phyloP scores from a whole-genome alignment of 2,797 vertebrate species.

The Hirundo rustica region DNA sequence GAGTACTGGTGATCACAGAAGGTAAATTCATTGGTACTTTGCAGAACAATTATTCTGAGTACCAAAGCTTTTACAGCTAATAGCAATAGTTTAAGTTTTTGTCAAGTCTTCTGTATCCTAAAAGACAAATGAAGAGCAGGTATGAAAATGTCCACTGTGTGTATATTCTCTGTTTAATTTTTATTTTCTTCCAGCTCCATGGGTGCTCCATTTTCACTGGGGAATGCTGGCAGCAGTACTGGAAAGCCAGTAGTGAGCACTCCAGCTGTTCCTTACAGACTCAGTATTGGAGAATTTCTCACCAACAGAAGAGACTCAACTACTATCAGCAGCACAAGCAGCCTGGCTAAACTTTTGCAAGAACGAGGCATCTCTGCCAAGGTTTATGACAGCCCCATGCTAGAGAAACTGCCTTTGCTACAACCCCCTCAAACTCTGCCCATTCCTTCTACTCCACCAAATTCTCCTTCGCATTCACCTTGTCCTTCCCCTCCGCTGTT shows the following conservation, averaged over 20 bases:
- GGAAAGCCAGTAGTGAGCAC: conserved; percentile 81
- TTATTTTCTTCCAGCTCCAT: conserved; percentile 70
- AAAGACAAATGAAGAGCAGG: neutral
- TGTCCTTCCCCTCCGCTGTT: conserved; percentile 79
- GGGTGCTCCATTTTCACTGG: conserved; percentile 68
- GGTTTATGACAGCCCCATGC: conserved; percentile 71
- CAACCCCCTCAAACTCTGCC: conserved; percentile 57
- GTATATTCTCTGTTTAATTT: neutral
- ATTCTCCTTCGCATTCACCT: conserved; percentile 85
- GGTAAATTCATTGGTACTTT: neutral
- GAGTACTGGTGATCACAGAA: neutral
- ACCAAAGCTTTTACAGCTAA: neutral
- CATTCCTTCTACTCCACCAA: conserved; percentile 87
- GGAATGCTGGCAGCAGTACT: conserved; percentile 79
- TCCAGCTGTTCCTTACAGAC: conserved; percentile 83
- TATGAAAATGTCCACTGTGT: neutral
- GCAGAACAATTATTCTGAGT: neutral
- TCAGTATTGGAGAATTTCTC: conserved; percentile 85
- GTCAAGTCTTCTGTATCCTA: neutral
- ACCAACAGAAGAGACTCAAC: conserved; percentile 82
- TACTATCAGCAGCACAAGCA: conserved; percentile 72
- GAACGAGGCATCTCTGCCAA: conserved; percentile 95
- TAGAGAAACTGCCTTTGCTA: conserved; percentile 62
- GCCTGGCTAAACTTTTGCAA: conserved; percentile 88
- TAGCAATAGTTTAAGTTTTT: neutral